Conservation (phyloP, 2,113 vertebrate species). For the Clarias batrachus region DNA sequence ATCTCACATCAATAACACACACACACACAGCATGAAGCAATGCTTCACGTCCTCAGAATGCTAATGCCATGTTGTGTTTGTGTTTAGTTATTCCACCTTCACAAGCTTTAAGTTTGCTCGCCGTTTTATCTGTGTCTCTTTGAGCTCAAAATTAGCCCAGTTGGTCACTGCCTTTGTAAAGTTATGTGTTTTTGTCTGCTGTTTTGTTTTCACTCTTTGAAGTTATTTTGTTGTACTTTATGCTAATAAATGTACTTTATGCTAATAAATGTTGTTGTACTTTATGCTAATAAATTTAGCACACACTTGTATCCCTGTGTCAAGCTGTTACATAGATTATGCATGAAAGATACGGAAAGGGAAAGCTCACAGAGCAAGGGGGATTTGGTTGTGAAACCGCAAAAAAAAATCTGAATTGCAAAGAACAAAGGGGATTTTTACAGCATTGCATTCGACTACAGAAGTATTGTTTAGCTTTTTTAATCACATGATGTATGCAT, state of each 20-base stretch:
- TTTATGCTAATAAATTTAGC: background rate
- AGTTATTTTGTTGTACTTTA: background rate
- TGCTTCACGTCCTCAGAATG: background rate
- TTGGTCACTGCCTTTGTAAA: background rate
- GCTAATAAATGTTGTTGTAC: background rate
- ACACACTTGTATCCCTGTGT: background rate
- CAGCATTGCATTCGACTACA: too few species aligned
- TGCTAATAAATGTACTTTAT: background rate
- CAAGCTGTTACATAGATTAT: background rate
- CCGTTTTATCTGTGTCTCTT: background rate
- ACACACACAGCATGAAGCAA: background rate
- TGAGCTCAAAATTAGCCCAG: background rate
- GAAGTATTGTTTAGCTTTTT: too few species aligned
- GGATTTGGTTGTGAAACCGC: background rate
- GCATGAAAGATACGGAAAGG: background rate
- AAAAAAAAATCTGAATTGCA: too few species aligned
- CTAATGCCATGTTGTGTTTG: constrained; percentile 1
- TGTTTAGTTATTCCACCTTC: background rate
- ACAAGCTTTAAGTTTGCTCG: background rate
- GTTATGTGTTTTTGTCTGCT: background rate
- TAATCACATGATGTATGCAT: too few species aligned
- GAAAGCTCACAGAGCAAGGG: background rate
- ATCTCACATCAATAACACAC: background rate
- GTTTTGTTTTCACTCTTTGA: background rate
- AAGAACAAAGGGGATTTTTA: too few species aligned